phyloP scores from a whole-genome alignment of 2,888 invertebrate species.

The Drosophila austrosaltans region DNA sequence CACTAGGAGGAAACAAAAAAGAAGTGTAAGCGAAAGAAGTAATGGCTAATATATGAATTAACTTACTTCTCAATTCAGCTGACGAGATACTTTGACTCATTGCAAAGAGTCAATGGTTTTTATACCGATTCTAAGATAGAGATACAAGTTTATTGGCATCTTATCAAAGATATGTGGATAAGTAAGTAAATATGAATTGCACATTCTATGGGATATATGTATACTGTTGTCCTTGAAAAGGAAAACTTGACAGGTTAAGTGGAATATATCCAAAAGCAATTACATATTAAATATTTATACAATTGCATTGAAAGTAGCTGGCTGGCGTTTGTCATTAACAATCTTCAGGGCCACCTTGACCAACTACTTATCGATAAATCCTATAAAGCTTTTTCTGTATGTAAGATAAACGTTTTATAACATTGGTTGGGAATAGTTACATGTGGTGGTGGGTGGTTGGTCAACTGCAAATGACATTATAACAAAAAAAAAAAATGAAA shows the following conservation, averaged over 20 bases:
- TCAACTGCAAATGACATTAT: not conserved
- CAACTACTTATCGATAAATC: not conserved
- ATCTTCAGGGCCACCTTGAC: not conserved
- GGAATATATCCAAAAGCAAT: not conserved
- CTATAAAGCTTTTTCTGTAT: not conserved
- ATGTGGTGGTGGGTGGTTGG: not conserved
- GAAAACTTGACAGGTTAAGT: constrained; percentile 34
- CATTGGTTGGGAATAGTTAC: not conserved
- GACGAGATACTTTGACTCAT: not conserved
- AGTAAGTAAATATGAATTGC: too few relatives aligned
- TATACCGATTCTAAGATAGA: not conserved
- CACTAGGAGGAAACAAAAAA: constrained; percentile 36
- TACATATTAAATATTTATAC: not conserved
- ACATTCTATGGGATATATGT: not conserved
- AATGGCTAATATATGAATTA: not conserved
- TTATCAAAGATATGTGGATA: not conserved
- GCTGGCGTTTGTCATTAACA: not conserved
- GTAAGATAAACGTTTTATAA: not conserved
- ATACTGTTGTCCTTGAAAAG: constrained; percentile 26
- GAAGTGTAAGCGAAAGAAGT: not conserved
- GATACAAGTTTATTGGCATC: not conserved
- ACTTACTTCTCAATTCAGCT: constrained; percentile 2
- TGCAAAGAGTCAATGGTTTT: not conserved
- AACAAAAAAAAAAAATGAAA: not conserved
- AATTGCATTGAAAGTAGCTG: not conserved